A percentile compares a stretch with the other conserved stretches of the same genome.
Conservation (phyloP, 2,113 vertebrate genomes). For the Cyanoderma ruficeps region DNA sequence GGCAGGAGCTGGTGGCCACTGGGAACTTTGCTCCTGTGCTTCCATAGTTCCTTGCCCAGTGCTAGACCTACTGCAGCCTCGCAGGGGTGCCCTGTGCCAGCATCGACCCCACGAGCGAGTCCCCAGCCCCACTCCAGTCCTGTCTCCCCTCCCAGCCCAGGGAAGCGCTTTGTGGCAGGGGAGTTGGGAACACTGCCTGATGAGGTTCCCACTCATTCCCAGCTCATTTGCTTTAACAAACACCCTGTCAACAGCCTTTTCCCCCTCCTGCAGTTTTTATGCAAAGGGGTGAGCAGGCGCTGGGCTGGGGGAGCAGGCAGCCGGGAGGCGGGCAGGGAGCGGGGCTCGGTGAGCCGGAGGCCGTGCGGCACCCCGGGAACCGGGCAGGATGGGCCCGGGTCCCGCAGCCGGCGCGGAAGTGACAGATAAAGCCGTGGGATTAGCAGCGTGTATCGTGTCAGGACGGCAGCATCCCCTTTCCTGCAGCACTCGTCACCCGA, state of each 20-base stretch:
- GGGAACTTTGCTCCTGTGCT: not conserved
- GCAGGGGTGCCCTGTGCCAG: not conserved
- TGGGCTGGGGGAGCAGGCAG: not conserved
- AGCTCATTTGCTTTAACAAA: not conserved
- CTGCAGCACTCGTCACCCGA: slow-evolving; percentile 19
- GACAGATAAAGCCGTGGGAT: slow-evolving; percentile 24
- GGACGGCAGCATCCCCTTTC: slow-evolving; percentile 26
- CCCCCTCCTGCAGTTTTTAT: not conserved
- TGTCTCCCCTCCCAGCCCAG: not conserved
- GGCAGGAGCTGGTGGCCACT: not conserved
- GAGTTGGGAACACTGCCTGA: not conserved
- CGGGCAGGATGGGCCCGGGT: not conserved
- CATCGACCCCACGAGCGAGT: accelerated
- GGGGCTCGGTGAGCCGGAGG: accelerated
- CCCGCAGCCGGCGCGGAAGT: not conserved
- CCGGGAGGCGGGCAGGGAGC: not conserved
- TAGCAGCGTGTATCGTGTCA: slow-evolving; percentile 23
- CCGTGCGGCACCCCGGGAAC: not conserved
- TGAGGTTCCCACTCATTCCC: not conserved
- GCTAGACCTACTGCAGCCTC: accelerated
- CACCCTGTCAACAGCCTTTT: not conserved
- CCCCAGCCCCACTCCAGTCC: accelerated
- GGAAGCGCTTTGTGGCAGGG: not conserved
- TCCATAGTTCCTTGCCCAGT: not conserved
- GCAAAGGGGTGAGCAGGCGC: not conserved